Base-by-base conservation (phyloP, 2,113 vertebrate species). In the Rutilus rutilus region DNA sequence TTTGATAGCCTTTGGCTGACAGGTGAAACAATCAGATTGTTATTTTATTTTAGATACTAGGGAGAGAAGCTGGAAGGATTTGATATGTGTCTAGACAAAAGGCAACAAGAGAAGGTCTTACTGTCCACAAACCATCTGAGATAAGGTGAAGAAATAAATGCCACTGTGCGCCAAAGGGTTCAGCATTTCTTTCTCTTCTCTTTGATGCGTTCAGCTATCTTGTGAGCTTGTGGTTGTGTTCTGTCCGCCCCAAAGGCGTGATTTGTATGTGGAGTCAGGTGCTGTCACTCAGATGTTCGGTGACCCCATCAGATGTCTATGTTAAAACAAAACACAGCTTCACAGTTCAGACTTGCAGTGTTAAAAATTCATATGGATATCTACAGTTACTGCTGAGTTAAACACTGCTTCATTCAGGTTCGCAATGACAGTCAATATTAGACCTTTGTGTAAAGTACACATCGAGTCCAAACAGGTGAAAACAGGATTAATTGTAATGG, bases 231-330 rank as follows among this genome's bases (percentile, higher is more conserved):
- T 73, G 87, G 79, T 82, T 91, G 89, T 93, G n/a, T 6, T 60
- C 54, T 60, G 57, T 84, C 87, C 64, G 86, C 86, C 92, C 92
- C 88, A 86, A 77, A 0, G 92, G 91, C 52, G 84, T 94, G 87
- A 92, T 85, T 93, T 94, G 90, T 89, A 92, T 89, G 54, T 89
- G 69, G 89, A 92, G 92, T 92, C 90, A 92, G 91, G 90, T 83
- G 86, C 90, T 92, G 93, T 94, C 94, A 94, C 83, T 94, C 94
- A 94, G 92, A 93, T 94, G 91, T 91, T 90, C 92, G 85, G 85
- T 94, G 93, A 95, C 92, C 93, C 79, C 25, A 65, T 89, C 86
- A 89, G 90, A 89, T 90, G 86, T 87, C 76, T 83, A 86, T 91
- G 91, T 93, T 93, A 93, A 93, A 91, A 90, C 47, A 57, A 36